Evolutionary conservation across 2,797 vertebrate genomes (phyloP).

Genomic region (Perdix hodgsoniae): DNA sequence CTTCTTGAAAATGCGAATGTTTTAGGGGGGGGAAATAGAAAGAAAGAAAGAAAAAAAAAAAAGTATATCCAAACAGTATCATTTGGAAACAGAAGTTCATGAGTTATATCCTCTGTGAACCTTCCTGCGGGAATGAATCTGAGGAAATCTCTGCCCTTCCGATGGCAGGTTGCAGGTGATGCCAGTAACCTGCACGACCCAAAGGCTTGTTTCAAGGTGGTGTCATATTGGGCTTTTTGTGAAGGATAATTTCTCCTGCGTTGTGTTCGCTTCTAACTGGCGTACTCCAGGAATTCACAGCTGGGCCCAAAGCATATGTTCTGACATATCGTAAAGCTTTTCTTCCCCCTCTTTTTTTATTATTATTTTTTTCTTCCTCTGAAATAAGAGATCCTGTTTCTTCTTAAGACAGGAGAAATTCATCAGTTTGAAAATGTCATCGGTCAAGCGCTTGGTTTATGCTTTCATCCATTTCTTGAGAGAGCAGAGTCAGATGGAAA

Average conservation of each 20-base stretch:
- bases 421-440: conserved; percentile 87
- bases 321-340: not conserved
- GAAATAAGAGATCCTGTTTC: conserved; percentile 4
- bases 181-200: not conserved
- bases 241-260: not conserved
- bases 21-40: too few species aligned
- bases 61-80: not conserved
- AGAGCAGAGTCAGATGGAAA: conserved; percentile 92
- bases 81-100: not conserved
- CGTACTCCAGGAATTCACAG: not conserved
- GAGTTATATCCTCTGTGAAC: not conserved
- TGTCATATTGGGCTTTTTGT: rapidly evolving
- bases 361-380: not conserved
- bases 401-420: conserved; percentile 64
- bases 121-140: not conserved
- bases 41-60: not conserved
- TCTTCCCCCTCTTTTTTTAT: not conserved
- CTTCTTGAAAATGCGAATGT: not conserved
- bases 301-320: not conserved
- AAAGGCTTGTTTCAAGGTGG: not conserved
- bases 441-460: conserved; percentile 93
- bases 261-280: not conserved
- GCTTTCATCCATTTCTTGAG: conserved; percentile 96
- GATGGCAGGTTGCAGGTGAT: not conserved
- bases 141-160: not conserved